Conservation (phyloP, 2,888 invertebrate species). For the Hetaerina titia region DNA sequence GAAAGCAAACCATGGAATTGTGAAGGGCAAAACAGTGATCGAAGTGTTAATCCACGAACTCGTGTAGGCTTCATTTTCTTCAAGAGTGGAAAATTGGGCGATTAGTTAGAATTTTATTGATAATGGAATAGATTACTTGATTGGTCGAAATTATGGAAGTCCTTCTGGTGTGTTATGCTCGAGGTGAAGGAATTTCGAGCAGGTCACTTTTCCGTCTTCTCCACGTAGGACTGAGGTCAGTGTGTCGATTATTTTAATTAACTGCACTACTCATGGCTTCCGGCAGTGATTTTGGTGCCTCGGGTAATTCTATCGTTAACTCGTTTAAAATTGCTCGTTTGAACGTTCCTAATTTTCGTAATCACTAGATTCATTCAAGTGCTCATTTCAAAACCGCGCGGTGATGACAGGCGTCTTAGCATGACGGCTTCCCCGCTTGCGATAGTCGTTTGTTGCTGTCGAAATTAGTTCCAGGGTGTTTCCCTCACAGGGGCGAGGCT, state of each 20-base stretch:
- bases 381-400: not conserved
- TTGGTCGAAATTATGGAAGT: no score
- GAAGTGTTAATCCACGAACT: no score
- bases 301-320: not conserved
- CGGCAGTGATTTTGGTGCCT: not conserved
- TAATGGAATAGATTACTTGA: no score
- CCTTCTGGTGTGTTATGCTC: no score
- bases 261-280: not conserved
- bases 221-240: not conserved
- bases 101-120: no score
- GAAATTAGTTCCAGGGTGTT: not conserved
- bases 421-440: not conserved
- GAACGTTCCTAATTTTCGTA: not conserved
- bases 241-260: not conserved
- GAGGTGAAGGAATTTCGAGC: no score
- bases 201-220: no score
- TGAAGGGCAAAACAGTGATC: no score
- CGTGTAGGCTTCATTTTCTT: no score
- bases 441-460: constrained; percentile 1
- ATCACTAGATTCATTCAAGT: not conserved
- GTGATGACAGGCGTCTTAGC: constrained; percentile 21
- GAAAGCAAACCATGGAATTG: no score
- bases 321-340: not conserved
- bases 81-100: no score
- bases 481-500: not conserved